Evolutionary conservation across 2,797 vertebrate genomes (phyloP), one percentile per base, ranked within the genome.

Genomic region (Premnoplex brunnescens): DNA sequence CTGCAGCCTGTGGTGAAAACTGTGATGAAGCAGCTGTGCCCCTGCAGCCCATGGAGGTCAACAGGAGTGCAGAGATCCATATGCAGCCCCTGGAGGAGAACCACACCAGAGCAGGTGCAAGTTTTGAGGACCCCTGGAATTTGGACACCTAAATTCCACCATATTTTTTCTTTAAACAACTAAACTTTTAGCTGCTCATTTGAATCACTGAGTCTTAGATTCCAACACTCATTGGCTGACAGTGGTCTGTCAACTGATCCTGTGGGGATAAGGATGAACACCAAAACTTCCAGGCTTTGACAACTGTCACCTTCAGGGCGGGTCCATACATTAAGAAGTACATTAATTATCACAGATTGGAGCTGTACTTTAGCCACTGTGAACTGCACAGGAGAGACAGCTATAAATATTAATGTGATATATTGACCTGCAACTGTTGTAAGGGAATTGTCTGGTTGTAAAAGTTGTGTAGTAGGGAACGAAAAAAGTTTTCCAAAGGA

Each of bases 181-280:
- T 48, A 55, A 84, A 68, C 16, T 28, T 18, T 87, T 32, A 69
- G 32, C 27, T 73, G 36, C 22, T 56, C 12, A 32, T 71, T 67
- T 88, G 26, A 32, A 20, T 14, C 7, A 73, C 64, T 28, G 26
- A 32, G 19, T 6, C 41, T 85, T 26, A 27, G 43, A 41, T 26
- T 76, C 55, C 41, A 76, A 0, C 10, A 26, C 5, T 58, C 12
- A 14, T 7, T 0, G 0, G 14, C 36, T 37, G 5, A 14, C 8
- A 52, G 10, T 9, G 6, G 18, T 67, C 66, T 64, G 27, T 23
- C 1, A 0, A 43, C 32, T 88, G 41, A 68, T 52, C 30, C 26
- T 1, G 0, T 20, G 60, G n/a, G 30, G 6, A 12, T 44, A 4
- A 52, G n/a, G 87, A 76, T 10, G 8, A 67, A 34, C 59, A 58